These are phyloP conservation scores for Odobenus rosmarus DNA, from an alignment of 2,113 vertebrate species.

Conservation along the genomic window DNA sequence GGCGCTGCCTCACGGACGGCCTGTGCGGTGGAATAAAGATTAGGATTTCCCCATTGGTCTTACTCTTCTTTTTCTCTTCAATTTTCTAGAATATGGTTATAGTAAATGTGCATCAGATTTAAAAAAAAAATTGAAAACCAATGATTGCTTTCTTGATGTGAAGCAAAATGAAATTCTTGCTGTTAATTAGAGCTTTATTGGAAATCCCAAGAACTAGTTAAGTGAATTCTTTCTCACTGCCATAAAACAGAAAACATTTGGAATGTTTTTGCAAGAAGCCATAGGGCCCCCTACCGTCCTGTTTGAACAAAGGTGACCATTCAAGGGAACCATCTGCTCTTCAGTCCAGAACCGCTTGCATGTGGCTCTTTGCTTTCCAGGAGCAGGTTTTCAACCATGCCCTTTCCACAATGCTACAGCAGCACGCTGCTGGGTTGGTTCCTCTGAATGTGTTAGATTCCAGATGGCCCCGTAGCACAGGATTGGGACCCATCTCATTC, in stretches of 20 bases:
- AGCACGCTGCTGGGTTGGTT: rapidly evolving
- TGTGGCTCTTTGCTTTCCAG: no score
- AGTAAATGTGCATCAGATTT: neutral
- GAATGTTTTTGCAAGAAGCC: neutral
- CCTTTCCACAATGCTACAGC: rapidly evolving
- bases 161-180: neutral
- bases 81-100: rapidly evolving
- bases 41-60: rapidly evolving
- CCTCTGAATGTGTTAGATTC: no score
- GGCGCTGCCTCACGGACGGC: rapidly evolving
- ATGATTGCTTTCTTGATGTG: neutral
- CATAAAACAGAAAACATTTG: rapidly evolving
- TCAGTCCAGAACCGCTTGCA: rapidly evolving
- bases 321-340: rapidly evolving
- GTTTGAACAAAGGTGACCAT: rapidly evolving
- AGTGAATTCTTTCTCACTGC: neutral
- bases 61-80: no score
- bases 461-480: rapidly evolving
- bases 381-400: rapidly evolving
- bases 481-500: neutral
- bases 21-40: rapidly evolving
- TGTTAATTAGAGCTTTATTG: neutral
- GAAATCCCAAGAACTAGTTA: neutral
- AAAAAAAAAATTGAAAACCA: neutral
- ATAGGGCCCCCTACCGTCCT: neutral